phyloP scores from a whole-genome alignment of 2,888 invertebrate species.

The Drosophila paranaensis region DNA sequence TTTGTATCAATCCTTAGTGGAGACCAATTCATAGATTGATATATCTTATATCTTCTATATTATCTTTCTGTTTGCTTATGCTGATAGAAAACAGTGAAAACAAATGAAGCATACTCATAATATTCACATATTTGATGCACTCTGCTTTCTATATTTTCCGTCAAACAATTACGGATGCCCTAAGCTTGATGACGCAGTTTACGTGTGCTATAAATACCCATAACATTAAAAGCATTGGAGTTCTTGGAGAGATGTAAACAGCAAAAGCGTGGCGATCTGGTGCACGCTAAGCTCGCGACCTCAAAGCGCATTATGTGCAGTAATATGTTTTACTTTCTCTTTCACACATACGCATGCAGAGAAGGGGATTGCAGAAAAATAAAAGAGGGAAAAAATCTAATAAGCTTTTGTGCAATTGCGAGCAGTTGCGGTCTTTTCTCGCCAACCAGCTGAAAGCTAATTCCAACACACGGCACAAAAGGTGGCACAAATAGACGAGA shows the following conservation, averaged over 20 bases:
- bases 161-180: background rate
- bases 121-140: background rate
- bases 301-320: conserved; percentile 73
- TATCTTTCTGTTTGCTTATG: too few relatives aligned
- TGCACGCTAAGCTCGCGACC: conserved; percentile 57
- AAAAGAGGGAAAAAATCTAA: conserved; percentile 42
- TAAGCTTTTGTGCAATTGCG: conserved; percentile 78
- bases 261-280: conserved; percentile 9
- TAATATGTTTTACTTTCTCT: conserved; percentile 59
- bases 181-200: background rate
- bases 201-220: background rate
- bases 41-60: background rate
- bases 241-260: background rate
- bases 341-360: conserved; percentile 15
- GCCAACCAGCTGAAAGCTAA: conserved; percentile 69
- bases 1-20: too few relatives aligned
- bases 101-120: too few relatives aligned
- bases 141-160: background rate
- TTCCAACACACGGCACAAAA: conserved; percentile 75
- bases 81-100: too few relatives aligned
- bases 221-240: background rate
- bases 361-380: background rate
- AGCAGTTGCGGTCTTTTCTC: conserved; percentile 49
- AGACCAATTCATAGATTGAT: too few relatives aligned
- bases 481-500: conserved; percentile 60